Evolutionary conservation across 2,888 invertebrate genomes (phyloP), one percentile per base, ranked within the genome.

Genomic region (Apeira syringaria): DNA sequence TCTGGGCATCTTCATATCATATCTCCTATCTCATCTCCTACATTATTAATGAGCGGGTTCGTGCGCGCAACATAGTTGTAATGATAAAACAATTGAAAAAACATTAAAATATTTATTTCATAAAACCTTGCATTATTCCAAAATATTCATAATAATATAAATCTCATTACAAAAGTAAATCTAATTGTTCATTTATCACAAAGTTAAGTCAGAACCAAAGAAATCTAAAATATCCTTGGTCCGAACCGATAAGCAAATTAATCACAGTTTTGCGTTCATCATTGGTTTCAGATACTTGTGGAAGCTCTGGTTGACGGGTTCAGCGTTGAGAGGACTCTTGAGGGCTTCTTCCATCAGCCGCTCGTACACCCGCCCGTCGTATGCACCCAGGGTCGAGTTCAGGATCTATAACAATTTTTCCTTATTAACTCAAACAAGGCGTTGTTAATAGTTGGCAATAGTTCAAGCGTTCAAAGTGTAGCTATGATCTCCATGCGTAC

Each of bases 321-420:
- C 92, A 20, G 92, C 90, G 80, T 97, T 97, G 54, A 97, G 86
- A 0, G 96, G 96, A 70, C 95, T 95, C 75, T 95, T 94, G 68
- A 93, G 89, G 0, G 96, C 96, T 64, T 94, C 94, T 40, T 92
- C 93, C 77, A 94, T 95, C 38, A 96, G 84, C 5, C 95, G 91
- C 63, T 96, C 94, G 74, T 97, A 97, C 17, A 96, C 96, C 55
- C 94, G 93, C 0, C 97, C 97, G 75, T 97, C 96, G 70, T 94
- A 96, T 0, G 94, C 91, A 1, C 97, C 97, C 20, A 97, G 80
- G 0, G 95, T 92, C 0, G 96, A 96, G 30, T 91, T 90, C 8
- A 86, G 56, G 12, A 85, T 68, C 84, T 85, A 49, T n/a, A n/a
- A 44, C 10, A 34, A 15, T 36, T n/a, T n/a, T n/a, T n/a, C n/a